Conservation (phyloP, 2,888 invertebrate genomes). For the Tuta absoluta region DNA sequence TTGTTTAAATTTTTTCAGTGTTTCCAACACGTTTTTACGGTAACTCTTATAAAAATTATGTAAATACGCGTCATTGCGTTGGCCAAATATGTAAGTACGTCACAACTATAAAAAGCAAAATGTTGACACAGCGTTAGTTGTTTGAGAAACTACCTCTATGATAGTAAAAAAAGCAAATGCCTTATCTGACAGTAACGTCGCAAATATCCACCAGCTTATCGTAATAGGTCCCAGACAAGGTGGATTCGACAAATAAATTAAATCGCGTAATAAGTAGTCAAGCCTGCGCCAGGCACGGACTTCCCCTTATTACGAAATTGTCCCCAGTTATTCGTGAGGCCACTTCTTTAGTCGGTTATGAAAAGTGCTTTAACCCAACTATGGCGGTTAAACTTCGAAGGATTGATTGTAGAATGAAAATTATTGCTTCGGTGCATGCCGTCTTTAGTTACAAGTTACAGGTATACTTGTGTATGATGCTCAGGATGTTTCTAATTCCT, state of each 20-base stretch:
- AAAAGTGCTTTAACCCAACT: slow-evolving; percentile 48
- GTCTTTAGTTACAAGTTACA: slow-evolving; percentile 7
- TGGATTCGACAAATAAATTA: slow-evolving; percentile 70
- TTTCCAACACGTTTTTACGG: too few relatives aligned
- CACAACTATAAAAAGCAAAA: not conserved
- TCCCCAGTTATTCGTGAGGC: slow-evolving; percentile 63
- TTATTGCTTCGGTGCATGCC: slow-evolving; percentile 30
- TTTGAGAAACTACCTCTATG: slow-evolving; percentile 5
- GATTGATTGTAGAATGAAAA: slow-evolving; percentile 40
- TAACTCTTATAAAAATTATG: not conserved
- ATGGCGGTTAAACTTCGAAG: slow-evolving; percentile 42
- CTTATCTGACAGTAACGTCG: slow-evolving; percentile 36
- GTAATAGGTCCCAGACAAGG: slow-evolving; percentile 59
- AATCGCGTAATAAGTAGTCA: slow-evolving; percentile 66
- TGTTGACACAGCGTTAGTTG: not conserved
- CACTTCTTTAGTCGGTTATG: slow-evolving; percentile 53
- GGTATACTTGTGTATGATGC: not conserved
- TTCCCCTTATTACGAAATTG: slow-evolving; percentile 70
- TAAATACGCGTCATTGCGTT: not conserved
- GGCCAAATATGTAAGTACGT: not conserved
- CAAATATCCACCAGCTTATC: slow-evolving; percentile 37
- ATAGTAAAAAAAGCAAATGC: slow-evolving; percentile 30
- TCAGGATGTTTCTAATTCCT: not conserved
- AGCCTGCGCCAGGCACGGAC: slow-evolving; percentile 62
- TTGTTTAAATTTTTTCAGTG: too few relatives aligned